phyloP scores from a whole-genome alignment of 1,140 invertebrate species.

The Samia ricini region DNA sequence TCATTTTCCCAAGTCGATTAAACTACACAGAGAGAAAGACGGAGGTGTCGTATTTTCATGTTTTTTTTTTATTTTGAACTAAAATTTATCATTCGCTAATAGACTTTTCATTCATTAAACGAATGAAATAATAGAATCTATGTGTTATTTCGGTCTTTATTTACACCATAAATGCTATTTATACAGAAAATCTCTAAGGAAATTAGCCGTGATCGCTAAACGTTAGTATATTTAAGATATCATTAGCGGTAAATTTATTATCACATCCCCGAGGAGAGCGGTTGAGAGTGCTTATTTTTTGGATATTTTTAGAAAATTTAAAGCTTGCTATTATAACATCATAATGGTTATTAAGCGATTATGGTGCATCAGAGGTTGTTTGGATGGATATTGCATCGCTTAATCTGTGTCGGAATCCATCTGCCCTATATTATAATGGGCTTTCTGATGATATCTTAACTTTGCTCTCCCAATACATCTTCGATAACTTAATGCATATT shows the following conservation, averaged over 20 bases:
- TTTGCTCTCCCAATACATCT: too few species aligned
- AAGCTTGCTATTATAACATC: conserved; percentile 16
- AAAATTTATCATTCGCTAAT: background rate
- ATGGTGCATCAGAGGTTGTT: too few species aligned
- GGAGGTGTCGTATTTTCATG: conserved; percentile 4
- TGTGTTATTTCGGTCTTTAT: background rate
- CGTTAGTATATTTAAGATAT: conserved; percentile 26
- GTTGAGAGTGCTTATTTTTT: conserved; percentile 30
- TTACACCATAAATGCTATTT: conserved; percentile 8
- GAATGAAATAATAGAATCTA: background rate
- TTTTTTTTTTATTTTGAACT: background rate
- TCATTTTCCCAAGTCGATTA: conserved; percentile 19
- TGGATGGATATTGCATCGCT: too few species aligned
- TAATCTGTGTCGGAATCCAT: too few species aligned
- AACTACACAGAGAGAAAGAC: conserved; percentile 15
- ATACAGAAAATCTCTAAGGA: conserved; percentile 26
- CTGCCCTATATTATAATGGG: too few species aligned
- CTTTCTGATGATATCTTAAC: too few species aligned
- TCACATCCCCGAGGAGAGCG: conserved; percentile 17
- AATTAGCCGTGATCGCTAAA: conserved; percentile 33
- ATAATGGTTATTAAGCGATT: too few species aligned
- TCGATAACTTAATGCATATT: too few species aligned
- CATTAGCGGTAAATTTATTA: conserved; percentile 28
- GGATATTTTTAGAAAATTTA: conserved; percentile 34
- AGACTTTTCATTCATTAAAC: background rate